phyloP scores from a whole-genome alignment of 2,888 invertebrate species.

The Reticulitermes lucifugus region DNA sequence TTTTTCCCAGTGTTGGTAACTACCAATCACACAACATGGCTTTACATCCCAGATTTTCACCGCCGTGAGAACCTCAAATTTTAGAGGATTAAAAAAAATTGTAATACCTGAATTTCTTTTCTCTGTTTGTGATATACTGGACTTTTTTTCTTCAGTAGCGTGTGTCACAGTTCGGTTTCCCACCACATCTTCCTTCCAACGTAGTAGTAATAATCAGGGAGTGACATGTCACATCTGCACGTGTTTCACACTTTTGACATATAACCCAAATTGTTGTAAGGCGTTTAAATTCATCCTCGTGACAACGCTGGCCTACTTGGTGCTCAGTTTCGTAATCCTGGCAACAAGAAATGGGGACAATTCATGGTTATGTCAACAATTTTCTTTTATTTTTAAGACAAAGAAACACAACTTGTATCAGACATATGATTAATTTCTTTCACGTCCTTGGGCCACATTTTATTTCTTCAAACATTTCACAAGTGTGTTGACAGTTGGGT shows the following conservation, averaged over 20 bases:
- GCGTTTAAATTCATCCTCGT: not conserved
- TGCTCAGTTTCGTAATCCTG: not conserved
- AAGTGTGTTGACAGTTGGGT: not conserved
- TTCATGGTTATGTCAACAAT: not conserved
- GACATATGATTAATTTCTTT: not conserved
- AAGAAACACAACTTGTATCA: not conserved
- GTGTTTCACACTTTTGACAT: not conserved
- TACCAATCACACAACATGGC: no score
- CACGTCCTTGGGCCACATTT: not conserved
- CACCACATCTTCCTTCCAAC: no score
- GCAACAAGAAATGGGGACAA: not conserved
- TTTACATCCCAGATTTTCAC: no score
- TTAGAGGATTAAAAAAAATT: no score
- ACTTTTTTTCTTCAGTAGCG: no score
- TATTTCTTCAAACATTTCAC: constrained; percentile 1
- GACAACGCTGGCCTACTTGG: not conserved
- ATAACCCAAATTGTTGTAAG: not conserved
- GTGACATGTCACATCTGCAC: no score
- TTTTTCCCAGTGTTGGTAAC: no score
- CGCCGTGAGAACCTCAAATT: no score
- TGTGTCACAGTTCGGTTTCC: no score
- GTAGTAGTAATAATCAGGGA: no score
- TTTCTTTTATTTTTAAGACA: not conserved
- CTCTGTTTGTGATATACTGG: no score
- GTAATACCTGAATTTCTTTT: no score